Base-by-base conservation (phyloP, 2,113 vertebrate species). In the Elephantulus edwardii region DNA sequence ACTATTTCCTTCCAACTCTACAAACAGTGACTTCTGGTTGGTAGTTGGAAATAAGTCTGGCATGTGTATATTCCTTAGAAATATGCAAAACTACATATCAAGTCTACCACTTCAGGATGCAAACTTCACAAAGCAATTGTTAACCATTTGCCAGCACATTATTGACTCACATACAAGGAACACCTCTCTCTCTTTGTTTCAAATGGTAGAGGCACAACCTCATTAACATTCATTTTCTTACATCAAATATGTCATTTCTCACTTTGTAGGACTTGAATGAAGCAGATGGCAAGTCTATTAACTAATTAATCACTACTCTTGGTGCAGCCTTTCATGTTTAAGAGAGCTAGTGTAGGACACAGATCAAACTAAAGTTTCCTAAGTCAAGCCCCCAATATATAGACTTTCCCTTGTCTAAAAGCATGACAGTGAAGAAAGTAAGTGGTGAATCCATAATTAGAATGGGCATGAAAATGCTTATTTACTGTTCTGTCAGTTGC, bases 261-360 rank as follows among this genome's bases (percentile, higher is more conserved):
- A 92, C 35, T 46, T 94, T 75, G 82, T 9, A 90, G 78, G 87
- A 74, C 64, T 74, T 75, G 87, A 86, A 87, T 71, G 81, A 91
- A 94, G 84, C 70, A 94, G 77, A 86, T 94, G 94, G 87, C 46
- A 92, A 96, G 86, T 83, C 48, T 64, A 75, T 86, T 54, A 95
- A 91, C 79, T 62, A 92, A 70, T 92, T 94, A 95, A 92, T 95
- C 70, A 90, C 11, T 95, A 77, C 88, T 85, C 60, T 80, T 35
- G 8, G 68, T 78, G 48, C 50, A 92, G 14, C 75, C 52, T 93
- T 96, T 93, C 90, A 85, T 89, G 12, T 90, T 46, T 91, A 86
- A 71, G 38, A 52, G 80, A 90, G 72, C 38, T 85, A 52, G 0
- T 54, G 48, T 66, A 88, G 77, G 66, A 89, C 72, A 76, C 50